Evolutionary conservation across 1,140 invertebrate genomes (phyloP).

Genomic region (Streblospio benedicti): DNA sequence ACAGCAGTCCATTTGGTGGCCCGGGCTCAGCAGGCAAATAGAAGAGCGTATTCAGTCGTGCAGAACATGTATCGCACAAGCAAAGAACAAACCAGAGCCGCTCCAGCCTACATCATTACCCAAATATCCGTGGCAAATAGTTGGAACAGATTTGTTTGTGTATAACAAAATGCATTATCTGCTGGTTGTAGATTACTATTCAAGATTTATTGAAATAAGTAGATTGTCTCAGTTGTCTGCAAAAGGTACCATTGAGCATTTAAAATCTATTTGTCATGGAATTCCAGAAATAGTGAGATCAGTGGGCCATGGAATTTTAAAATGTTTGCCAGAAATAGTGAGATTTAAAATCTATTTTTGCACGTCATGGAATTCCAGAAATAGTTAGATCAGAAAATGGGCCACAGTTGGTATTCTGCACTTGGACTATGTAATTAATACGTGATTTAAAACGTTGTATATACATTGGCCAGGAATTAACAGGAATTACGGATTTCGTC

Average conservation of each 20-base stretch:
- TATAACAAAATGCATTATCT: background rate
- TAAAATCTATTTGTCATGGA: conserved; percentile 5
- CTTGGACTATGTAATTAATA: too few relatives aligned
- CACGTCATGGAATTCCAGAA: conserved; percentile 1
- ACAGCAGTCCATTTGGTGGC: conserved; percentile 20
- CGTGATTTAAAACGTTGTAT: too few relatives aligned
- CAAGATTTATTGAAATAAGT: conserved; percentile 3
- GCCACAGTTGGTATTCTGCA: conserved; percentile 10
- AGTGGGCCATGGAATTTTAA: too few relatives aligned
- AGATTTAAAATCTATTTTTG: conserved; percentile 2
- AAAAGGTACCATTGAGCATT: background rate
- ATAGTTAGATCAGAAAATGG: conserved; percentile 9
- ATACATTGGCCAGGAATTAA: background rate
- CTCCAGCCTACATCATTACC: background rate
- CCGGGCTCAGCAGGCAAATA: conserved; percentile 11
- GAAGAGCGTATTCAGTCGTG: background rate
- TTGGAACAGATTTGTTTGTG: conserved; percentile 8
- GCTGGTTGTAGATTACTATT: conserved; percentile 10
- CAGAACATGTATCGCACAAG: background rate
- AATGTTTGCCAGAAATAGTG: too few relatives aligned
- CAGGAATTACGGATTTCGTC: background rate
- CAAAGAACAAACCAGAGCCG: conserved; percentile 8
- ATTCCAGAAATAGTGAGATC: conserved; percentile 4
- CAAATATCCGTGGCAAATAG: conserved; percentile 7
- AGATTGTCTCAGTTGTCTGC: background rate